Base-by-base conservation (phyloP, 2,797 vertebrate species). In the Typhlichthys subterraneus region DNA sequence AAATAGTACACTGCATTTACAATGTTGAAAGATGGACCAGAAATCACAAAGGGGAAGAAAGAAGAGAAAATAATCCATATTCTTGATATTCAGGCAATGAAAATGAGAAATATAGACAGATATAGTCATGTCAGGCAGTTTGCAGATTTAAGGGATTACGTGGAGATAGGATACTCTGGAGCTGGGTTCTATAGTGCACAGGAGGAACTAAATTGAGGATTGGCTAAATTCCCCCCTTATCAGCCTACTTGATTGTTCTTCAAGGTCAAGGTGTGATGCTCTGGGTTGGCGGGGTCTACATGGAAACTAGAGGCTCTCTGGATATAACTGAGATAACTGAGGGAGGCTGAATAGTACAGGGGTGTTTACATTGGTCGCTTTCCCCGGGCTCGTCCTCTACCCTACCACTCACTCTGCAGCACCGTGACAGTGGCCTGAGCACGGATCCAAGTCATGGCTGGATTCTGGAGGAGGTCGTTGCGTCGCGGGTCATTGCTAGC, bases 401-500 rank as follows among this genome's bases (percentile, higher is more conserved):
- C 63, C 69, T 62, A 83, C 88, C 88, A 98, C 97, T 98, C 96
- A 99, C 97, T 98, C 95, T 96, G 96, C 92, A 98, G 93, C 92
- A 98, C 94, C 77, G 88, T 93, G 90, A 98, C 92, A 73, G 95
- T 95, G 92, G 97, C 96, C 94, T 98, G 97, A 85, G 97, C 96
- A 79, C 97, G 94, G 90, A 98, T 98, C 97, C 97, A 99, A 81
- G 96, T 95, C 89, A 94, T 95, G 92, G 94, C 93, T 51, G 95
- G 96, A 74, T 98, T 98, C 85, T 96, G 95, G 77, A 95, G 96
- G 88, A 96, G 92, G 91, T 98, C 94, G 83, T 97, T 98, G 84
- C 96, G 95, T 69, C 94, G 92, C 57, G 95, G 96, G 88, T 98
- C 95, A 81, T 98, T 99, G 94, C 97, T 99, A 89, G 96, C 96